These are phyloP conservation scores for Phylloscopus trochilus DNA, from an alignment of 2,113 vertebrate species.

Conservation along the genomic window DNA sequence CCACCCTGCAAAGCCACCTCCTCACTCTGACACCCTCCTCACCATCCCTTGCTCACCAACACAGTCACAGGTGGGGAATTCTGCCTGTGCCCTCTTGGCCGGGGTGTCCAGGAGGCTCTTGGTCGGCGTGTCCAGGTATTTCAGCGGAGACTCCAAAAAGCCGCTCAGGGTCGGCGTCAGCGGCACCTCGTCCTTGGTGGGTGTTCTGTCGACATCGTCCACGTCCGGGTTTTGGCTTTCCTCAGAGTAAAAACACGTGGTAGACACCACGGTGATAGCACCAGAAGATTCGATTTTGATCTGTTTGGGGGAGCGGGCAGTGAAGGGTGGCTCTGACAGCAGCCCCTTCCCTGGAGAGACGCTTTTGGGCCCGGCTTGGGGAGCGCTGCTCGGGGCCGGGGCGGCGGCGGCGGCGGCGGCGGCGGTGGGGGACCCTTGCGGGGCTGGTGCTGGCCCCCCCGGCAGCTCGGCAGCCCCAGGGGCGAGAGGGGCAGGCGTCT, in stretches of 20 bases:
- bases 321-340: slow-evolving; percentile 58
- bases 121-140: slow-evolving; percentile 92
- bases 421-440: background rate
- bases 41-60: slow-evolving; percentile 80
- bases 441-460: background rate
- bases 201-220: slow-evolving; percentile 76
- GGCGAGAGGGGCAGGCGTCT: slow-evolving; percentile 37
- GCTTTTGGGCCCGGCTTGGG: background rate
- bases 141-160: slow-evolving; percentile 93
- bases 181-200: slow-evolving; percentile 86
- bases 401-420: fast-evolving
- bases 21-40: background rate
- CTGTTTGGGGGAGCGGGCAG: slow-evolving; percentile 81
- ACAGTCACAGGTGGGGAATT: slow-evolving; percentile 92
- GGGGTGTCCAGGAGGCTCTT: slow-evolving; percentile 93
- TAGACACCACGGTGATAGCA: slow-evolving; percentile 92
- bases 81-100: slow-evolving; percentile 84
- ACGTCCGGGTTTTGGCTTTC: slow-evolving; percentile 70
- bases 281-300: slow-evolving; percentile 94
- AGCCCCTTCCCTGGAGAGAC: background rate
- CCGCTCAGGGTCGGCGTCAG: slow-evolving; percentile 88
- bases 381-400: background rate
- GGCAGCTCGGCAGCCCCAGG: background rate
- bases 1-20: background rate
- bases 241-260: slow-evolving; percentile 85